Evolutionary conservation across 2,113 vertebrate genomes (phyloP).

Genomic region (Spermophilus dauricus): DNA sequence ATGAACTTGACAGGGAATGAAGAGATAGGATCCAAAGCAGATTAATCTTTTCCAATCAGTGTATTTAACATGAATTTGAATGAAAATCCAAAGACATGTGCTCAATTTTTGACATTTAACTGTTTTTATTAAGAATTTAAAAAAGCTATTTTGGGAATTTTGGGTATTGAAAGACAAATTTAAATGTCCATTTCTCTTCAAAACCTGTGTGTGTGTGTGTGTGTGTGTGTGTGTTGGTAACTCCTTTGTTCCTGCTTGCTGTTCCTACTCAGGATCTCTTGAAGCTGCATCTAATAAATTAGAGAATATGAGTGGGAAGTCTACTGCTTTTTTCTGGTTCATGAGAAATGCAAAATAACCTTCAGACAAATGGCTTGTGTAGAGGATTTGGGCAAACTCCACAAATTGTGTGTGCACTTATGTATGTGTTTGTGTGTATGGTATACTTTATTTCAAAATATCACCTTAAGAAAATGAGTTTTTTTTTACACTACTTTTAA

Average conservation of each 20-base stretch:
- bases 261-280: not conserved
- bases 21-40: not conserved
- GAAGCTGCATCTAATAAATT: not conserved
- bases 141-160: not conserved
- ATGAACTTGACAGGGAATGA: conserved; percentile 27
- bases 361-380: not conserved
- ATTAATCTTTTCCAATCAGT: conserved; percentile 61
- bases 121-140: not conserved
- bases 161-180: not conserved
- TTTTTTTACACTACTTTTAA: not conserved
- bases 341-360: not conserved
- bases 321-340: not conserved
- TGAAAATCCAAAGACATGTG: not conserved
- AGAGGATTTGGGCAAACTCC: not conserved
- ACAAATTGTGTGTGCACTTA: not conserved
- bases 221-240: accelerated
- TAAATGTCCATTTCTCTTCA: not conserved
- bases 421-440: not conserved
- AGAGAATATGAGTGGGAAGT: not conserved
- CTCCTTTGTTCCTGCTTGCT: not conserved
- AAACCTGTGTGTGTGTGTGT: accelerated
- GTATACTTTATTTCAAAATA: not conserved
- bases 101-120: not conserved
- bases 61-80: conserved; percentile 24
- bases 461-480: not conserved